phyloP scores from a whole-genome alignment of 1,140 invertebrate genomes.

The Tachypleus tridentatus region DNA sequence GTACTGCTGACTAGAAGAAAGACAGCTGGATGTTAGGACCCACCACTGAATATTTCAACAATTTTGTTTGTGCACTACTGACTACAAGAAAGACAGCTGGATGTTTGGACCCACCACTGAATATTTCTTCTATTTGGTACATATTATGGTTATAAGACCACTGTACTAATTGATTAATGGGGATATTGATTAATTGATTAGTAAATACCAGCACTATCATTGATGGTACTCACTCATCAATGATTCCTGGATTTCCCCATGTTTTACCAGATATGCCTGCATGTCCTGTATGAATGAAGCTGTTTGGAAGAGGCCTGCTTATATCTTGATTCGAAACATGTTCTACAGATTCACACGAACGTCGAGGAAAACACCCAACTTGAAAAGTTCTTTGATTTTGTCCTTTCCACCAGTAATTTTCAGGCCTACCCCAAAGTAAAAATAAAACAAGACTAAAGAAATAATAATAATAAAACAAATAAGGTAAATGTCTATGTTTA shows the following conservation, averaged over 20 bases:
- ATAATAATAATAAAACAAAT: neutral
- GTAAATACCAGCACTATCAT: no score
- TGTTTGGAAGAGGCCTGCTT: slow-evolving; percentile 60
- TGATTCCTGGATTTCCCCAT: slow-evolving; percentile 68
- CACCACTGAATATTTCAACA: no score
- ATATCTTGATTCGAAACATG: slow-evolving; percentile 45
- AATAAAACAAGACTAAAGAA: neutral
- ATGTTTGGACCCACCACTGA: no score
- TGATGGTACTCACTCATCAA: slow-evolving; percentile 43
- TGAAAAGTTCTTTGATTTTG: slow-evolving; percentile 82
- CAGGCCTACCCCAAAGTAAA: slow-evolving; percentile 36
- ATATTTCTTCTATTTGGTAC: no score
- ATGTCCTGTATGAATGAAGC: slow-evolving; percentile 64
- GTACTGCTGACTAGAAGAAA: no score
- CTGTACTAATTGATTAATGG: no score
- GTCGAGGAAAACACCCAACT: slow-evolving; percentile 54
- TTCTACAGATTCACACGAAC: slow-evolving; percentile 47
- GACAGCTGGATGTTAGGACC: no score
- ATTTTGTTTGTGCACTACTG: no score
- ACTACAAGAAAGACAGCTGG: no score
- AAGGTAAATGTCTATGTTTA: no score
- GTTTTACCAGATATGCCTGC: slow-evolving; percentile 48
- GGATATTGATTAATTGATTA: no score
- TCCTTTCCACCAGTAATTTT: slow-evolving; percentile 89
- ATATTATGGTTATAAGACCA: no score